Conservation (phyloP, 2,113 vertebrate genomes). For the Eubucco bourcierii region DNA sequence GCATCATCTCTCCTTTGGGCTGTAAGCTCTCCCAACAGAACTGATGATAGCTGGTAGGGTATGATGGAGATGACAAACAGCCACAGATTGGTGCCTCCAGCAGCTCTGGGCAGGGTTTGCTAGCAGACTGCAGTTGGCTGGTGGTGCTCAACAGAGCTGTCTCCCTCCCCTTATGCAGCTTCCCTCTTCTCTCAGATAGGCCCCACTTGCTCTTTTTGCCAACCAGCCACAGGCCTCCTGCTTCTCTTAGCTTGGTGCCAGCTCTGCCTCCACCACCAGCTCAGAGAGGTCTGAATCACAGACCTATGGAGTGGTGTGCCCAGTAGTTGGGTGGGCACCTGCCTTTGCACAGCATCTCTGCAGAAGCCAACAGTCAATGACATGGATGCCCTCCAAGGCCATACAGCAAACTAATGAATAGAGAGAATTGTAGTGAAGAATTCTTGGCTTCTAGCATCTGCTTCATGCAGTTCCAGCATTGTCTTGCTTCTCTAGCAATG, state of each 20-base stretch:
- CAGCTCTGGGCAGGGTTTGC: not conserved
- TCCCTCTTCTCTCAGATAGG: not conserved
- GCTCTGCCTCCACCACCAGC: not conserved
- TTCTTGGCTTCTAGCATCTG: constrained; percentile 17
- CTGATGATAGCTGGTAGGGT: not conserved
- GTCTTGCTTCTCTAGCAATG: constrained; percentile 42
- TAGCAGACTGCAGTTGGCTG: accelerated
- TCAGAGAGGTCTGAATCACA: not conserved
- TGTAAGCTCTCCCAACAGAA: not conserved
- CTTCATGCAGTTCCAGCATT: not conserved
- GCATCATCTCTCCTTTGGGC: not conserved
- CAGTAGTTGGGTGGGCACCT: not conserved
- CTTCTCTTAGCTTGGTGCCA: not conserved
- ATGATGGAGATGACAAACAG: not conserved
- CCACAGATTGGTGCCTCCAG: not conserved
- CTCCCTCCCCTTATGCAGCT: not conserved
- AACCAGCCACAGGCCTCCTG: not conserved
- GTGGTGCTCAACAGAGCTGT: accelerated
- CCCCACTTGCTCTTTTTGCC: not conserved
- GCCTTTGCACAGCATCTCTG: not conserved
- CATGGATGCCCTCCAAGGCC: not conserved
- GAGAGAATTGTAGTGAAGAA: not conserved
- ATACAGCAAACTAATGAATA: not conserved
- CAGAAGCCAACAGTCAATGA: not conserved
- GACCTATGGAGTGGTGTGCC: accelerated